phyloP scores from a whole-genome alignment of 2,888 invertebrate genomes.

The Heliconius sara region DNA sequence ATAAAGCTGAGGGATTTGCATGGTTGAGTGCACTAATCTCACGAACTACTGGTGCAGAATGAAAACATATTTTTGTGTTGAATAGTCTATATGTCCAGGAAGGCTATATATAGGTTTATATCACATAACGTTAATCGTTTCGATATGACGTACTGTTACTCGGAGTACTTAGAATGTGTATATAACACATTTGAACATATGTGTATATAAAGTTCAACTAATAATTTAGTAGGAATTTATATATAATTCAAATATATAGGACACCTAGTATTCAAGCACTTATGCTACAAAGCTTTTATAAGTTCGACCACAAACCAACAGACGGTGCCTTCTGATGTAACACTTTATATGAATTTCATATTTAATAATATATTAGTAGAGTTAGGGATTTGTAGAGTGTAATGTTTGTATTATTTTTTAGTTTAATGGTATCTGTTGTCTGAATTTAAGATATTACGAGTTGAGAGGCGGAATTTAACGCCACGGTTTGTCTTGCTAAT shows the following conservation, averaged over 20 bases:
- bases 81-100: no score
- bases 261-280: background rate
- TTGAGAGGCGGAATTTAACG: no score
- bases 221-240: background rate
- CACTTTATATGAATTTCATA: background rate
- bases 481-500: no score
- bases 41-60: no score
- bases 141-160: no score
- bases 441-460: background rate
- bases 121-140: no score
- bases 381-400: background rate
- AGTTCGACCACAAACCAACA: background rate
- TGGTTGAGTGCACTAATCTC: no score
- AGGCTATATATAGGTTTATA: no score
- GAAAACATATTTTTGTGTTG: no score
- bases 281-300: background rate
- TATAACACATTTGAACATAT: no score
- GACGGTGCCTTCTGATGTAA: background rate
- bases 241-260: background rate
- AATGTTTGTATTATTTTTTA: background rate
- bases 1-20: no score
- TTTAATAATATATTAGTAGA: background rate
- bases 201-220: background rate
- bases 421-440: background rate
- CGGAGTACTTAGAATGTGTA: no score